Base-by-base conservation (phyloP, 2,113 vertebrate genomes). In the Myotis brandtii region DNA sequence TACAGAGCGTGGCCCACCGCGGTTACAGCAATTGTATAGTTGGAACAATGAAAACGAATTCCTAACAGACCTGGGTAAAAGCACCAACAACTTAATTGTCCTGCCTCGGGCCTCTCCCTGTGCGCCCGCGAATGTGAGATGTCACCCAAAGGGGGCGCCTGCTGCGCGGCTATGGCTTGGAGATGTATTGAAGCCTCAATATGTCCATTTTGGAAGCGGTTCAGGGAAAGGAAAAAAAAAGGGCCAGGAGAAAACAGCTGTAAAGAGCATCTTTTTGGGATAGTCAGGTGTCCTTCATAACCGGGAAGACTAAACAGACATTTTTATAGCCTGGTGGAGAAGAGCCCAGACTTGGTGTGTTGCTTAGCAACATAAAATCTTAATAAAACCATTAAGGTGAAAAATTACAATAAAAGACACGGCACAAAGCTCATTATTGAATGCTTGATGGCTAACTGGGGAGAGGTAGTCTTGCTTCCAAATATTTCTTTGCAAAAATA, bases 321-420 rank as follows among this genome's bases (percentile, higher is more conserved):
- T 66, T 25, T 34, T 23, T 43, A 32, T 14, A 37, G 46, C n/a
- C 56, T 50, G 27, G 3, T 40, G 37, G 54, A 64, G 50, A 86
- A 46, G 27, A 94, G 75, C 64, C 54, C 23, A 21, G 80, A 40
- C 67, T 40, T 27, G 48, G 46, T 23, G 21, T 1, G 56, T 96
- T 96, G 95, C 94, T 86, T 94, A 92, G 97, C 93, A 94, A 89
- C 84, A 5, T 25, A 43, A 85, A 64, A 48, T n/a, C 79, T 76
- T 86, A 23, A 92, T 86, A 59, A 92, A 95, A 72, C 21, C 80
- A 40, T 32, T 73, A 88, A 69, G 48, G 75, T 62, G 94, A 89
- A 94, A 88, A 83, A 34, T 69, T 66, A 8, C 27, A 77, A 16
- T 23, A 46, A 75, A 30, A 96, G 76, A 46, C 81, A 86, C 79